Percentiles rank a stretch among this genome's conserved stretches.
Evolutionary conservation across 2,113 vertebrate species (phyloP).

Genomic region (Semicossyphus pulcher): DNA sequence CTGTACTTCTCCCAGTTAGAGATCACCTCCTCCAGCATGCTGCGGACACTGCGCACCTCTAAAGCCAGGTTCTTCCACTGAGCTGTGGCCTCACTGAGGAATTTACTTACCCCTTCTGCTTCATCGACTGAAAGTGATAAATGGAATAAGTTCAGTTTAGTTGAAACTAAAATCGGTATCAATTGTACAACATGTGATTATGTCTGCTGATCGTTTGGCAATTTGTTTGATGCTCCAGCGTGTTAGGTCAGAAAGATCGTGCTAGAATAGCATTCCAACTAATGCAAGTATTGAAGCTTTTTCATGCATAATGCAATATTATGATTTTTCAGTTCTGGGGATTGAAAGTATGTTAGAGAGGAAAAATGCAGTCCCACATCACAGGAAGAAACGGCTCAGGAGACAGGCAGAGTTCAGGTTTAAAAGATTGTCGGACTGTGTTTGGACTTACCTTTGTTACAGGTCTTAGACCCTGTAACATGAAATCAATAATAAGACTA

Average conservation of each 20-base stretch:
- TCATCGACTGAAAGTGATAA: constrained; percentile 87
- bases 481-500: constrained; percentile 71
- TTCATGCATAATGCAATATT: constrained; percentile 56
- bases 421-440: constrained; percentile 23
- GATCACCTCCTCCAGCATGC: constrained; percentile 98
- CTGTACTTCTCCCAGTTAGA: constrained; percentile 97
- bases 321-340: constrained; percentile 11
- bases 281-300: constrained; percentile 19
- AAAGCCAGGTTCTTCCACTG: constrained; percentile 96
- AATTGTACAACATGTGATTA: not conserved
- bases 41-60: constrained; percentile 94
- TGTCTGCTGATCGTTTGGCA: constrained; percentile 2
- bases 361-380: constrained; percentile 33
- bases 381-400: constrained; percentile 24
- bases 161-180: not conserved
- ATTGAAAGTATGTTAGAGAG: constrained; percentile 44
- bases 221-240: not conserved
- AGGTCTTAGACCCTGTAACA: constrained; percentile 82
- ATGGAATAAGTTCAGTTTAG: not conserved
- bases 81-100: constrained; percentile 90
- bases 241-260: constrained; percentile 46
- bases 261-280: constrained; percentile 53
- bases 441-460: constrained; percentile 81
- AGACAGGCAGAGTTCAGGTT: constrained; percentile 44
- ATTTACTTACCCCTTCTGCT: constrained; percentile 91